Evolutionary conservation across 2,797 vertebrate genomes (phyloP), one percentile per base, ranked within the genome.

Genomic region (Trichosurus vulpecula): DNA sequence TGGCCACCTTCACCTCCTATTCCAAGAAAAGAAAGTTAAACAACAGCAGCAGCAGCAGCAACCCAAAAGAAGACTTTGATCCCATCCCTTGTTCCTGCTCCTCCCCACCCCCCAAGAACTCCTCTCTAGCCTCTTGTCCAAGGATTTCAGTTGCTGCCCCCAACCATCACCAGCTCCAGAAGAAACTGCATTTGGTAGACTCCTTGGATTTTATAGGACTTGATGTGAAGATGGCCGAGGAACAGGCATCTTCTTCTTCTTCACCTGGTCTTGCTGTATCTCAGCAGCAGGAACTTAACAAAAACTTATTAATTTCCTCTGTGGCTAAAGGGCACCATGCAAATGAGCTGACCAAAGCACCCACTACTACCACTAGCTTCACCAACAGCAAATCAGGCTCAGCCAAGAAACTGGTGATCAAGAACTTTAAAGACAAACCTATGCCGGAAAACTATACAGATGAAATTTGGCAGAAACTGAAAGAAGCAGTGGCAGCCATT

Each of bases 361-460:
- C 99, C 93, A 99, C 99, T 81, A 99, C 99, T 95, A 98, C 98
- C 95, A 99, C 98, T 97, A 99, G 99, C 98, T 99, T 99, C 96
- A 99, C 99, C 98, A 99, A 98, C 99, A 99, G 99, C 98, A 99
- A 99, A 98, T 99, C 99, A 87, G 99, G 99, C 35, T 99, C 99
- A 53, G 99, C 99, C 95, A 99, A 99, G 99, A 99, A 99, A 99
- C 99, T 99, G 99, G 99, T 99, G 98, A 99, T 99, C 99, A 99
- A 99, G 99, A 99, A 99, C 99, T 99, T 99, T 99, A 99, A 99
- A 99, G 99, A 99, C 99, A 99, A 99, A 96, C 99, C 99, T 92
- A 99, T 99, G 98, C 99, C 99, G n/a, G 99, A 99, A 98, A 99
- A 99, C 98, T 99, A 99, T 98, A 99, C 99, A 56, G 99, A 99